Percentiles rank a stretch among this genome's conserved stretches.
phyloP scores from a whole-genome alignment of 2,113 vertebrate species.

The Xenopus tropicalis region DNA sequence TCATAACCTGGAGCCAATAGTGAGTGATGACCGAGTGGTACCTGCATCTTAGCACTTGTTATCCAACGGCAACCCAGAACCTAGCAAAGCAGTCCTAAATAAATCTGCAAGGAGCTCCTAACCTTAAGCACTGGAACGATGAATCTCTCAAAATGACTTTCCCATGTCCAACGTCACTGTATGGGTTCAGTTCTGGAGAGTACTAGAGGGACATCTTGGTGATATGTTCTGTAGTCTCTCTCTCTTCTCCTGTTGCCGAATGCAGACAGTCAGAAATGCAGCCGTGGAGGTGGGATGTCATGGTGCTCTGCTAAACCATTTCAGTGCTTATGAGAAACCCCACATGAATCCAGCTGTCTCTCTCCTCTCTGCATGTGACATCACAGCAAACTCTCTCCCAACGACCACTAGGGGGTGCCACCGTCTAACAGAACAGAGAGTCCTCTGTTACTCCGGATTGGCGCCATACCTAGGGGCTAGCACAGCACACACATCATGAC shows the following conservation, averaged over 20 bases:
- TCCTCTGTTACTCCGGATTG: not conserved
- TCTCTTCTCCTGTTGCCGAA: not conserved
- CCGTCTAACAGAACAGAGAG: not conserved
- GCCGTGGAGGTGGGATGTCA: constrained; percentile 9
- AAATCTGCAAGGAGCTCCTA: not conserved
- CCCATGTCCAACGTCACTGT: not conserved
- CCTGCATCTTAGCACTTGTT: constrained; percentile 62
- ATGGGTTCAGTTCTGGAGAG: not conserved
- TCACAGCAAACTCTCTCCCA: not conserved
- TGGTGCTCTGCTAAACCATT: constrained; percentile 28
- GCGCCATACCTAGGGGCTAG: not conserved
- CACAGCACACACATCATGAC: too few relatives aligned
- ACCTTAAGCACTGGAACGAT: not conserved
- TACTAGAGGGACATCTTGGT: not conserved
- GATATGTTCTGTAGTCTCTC: not conserved
- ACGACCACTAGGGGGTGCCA: constrained; percentile 22
- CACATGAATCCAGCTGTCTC: constrained; percentile 16
- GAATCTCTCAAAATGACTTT: not conserved
- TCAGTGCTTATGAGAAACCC: constrained; percentile 1
- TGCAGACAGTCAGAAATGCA: constrained; percentile 4
- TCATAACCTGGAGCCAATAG: constrained; percentile 34
- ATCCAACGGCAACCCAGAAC: not conserved
- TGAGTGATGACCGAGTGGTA: constrained; percentile 51
- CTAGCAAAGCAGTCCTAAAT: not conserved
- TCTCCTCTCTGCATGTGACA: constrained; percentile 11